These are phyloP conservation scores for Epirrita christyi DNA, from an alignment of 2,888 invertebrate species.

Conservation along the genomic window DNA sequence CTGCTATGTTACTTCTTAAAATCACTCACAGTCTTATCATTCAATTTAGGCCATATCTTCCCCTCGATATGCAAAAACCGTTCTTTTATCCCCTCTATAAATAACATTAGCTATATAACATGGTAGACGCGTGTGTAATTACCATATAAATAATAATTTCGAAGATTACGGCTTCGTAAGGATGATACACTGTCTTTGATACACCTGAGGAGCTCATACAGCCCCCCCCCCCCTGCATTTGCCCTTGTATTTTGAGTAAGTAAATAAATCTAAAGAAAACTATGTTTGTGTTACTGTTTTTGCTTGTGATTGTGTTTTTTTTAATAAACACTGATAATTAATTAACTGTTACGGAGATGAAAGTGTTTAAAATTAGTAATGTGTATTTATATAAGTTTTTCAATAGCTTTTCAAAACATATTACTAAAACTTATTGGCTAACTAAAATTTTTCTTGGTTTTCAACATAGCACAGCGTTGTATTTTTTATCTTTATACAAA, in stretches of 20 bases:
- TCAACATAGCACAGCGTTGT: no score
- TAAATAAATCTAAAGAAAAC: neutral
- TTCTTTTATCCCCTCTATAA: slow-evolving; percentile 79
- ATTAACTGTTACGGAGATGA: no score
- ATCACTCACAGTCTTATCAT: slow-evolving; percentile 27
- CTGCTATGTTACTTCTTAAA: neutral
- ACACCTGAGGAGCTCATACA: slow-evolving; percentile 26
- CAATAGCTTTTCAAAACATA: no score
- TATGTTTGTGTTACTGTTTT: no score
- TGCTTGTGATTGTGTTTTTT: no score
- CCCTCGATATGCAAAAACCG: slow-evolving; percentile 78
- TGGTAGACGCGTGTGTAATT: slow-evolving; percentile 71
- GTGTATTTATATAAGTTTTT: no score
- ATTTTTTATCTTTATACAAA: no score
- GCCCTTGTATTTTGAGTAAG: neutral
- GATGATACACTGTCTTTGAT: slow-evolving; percentile 64
- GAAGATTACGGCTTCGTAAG: slow-evolving; percentile 75
- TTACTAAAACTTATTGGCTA: no score
- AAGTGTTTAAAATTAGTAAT: no score
- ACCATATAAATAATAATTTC: slow-evolving; percentile 84
- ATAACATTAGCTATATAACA: slow-evolving; percentile 70
- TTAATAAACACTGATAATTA: no score
- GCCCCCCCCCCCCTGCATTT: no score
- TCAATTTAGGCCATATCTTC: slow-evolving; percentile 24
- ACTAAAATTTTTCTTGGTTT: no score